A percentile compares a stretch with the other conserved stretches of the same genome.
These are phyloP conservation scores for Hirundo rustica DNA, from an alignment of 2,797 vertebrate species.

Conservation along the genomic window DNA sequence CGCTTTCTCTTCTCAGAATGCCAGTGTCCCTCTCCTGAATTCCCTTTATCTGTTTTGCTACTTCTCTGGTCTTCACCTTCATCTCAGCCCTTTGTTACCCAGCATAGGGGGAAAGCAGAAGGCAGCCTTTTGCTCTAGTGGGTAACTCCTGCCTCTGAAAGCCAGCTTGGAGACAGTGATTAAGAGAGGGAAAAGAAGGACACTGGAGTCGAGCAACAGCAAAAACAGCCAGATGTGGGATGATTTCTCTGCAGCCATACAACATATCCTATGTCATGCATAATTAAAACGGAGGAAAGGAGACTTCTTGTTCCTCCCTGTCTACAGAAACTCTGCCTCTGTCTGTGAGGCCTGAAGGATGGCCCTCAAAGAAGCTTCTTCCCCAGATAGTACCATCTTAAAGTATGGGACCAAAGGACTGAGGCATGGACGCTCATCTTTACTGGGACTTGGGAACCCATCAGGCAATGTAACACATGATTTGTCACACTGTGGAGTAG, in stretches of 20 bases:
- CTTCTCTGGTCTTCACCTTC: not conserved
- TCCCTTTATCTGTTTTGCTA: not conserved
- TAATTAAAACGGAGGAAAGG: not conserved
- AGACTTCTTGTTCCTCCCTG: not conserved
- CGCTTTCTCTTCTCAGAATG: not conserved
- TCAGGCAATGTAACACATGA: not conserved
- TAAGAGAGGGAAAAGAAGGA: not conserved
- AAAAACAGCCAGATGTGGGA: not conserved
- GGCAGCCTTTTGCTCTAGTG: not conserved
- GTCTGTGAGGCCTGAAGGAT: not conserved
- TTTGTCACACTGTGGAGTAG: not conserved
- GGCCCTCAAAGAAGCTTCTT: not conserved
- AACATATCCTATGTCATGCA: not conserved
- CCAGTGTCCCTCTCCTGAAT: not conserved
- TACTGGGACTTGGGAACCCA: not conserved
- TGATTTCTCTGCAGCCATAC: not conserved
- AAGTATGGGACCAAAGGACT: not conserved
- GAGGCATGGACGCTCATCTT: not conserved
- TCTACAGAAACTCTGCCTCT: not conserved
- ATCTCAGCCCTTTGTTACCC: conserved; percentile 1
- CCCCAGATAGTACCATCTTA: not conserved
- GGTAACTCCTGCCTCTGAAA: not conserved
- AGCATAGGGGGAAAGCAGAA: not conserved
- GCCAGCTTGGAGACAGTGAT: not conserved
- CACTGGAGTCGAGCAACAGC: not conserved